Evolutionary conservation across 2,113 vertebrate genomes (phyloP).

Genomic region (Tupaia tana): DNA sequence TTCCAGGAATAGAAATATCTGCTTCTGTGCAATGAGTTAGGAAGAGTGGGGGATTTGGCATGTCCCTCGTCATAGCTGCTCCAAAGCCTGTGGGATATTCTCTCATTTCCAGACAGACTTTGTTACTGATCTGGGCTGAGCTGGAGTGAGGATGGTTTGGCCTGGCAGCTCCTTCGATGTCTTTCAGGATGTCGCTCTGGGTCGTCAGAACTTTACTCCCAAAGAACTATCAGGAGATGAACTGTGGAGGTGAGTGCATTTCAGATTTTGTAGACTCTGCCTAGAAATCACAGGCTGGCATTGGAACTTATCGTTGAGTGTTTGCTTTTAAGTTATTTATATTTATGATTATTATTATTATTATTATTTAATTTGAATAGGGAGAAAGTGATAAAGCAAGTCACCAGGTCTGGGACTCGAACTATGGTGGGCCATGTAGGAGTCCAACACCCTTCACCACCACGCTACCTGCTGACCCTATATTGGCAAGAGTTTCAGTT

Average conservation of each 20-base stretch:
- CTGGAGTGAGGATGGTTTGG: fast-evolving
- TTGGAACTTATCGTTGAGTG: not conserved
- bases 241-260: fast-evolving
- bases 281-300: not conserved
- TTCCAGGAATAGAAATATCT: not conserved
- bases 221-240: not conserved
- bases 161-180: not conserved
- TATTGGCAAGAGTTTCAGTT: too few species aligned
- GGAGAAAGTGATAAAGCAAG: too few species aligned
- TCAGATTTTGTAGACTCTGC: fast-evolving
- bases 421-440: too few species aligned
- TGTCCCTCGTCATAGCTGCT: fast-evolving
- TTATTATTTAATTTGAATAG: too few species aligned
- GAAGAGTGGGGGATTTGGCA: fast-evolving
- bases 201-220: not conserved
- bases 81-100: too few species aligned
- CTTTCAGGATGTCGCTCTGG: not conserved
- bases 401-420: too few species aligned
- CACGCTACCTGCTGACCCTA: too few species aligned
- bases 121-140: not conserved
- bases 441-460: too few species aligned
- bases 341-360: too few species aligned
- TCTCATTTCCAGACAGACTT: not conserved
- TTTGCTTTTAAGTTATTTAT: too few species aligned
- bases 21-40: not conserved